A percentile compares a stretch with the other conserved stretches of the same genome.
phyloP scores from a whole-genome alignment of 2,888 invertebrate genomes.

The Candidula unifasciata region DNA sequence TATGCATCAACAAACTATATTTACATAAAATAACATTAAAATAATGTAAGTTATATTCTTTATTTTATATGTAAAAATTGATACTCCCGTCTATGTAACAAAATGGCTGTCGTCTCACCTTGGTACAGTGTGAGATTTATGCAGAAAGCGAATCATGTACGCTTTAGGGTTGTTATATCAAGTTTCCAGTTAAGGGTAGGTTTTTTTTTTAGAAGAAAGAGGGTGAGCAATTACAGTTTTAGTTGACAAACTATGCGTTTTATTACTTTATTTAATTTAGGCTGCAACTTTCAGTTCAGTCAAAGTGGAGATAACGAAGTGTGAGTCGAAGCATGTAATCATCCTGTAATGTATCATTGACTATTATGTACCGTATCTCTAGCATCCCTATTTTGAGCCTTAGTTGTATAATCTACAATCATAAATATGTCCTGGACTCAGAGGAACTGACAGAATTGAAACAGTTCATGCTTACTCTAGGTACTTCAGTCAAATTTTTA shows the following conservation, averaged over 20 bases:
- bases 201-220: background rate
- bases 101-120: conserved; percentile 36
- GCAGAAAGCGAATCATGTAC: conserved; percentile 1
- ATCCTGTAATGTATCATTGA: too few species aligned
- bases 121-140: conserved; percentile 9
- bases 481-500: too few species aligned
- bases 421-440: too few species aligned
- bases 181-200: conserved; percentile 14
- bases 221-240: background rate
- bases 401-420: too few species aligned
- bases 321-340: too few species aligned
- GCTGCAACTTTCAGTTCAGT: too few species aligned
- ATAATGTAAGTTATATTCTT: background rate
- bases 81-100: background rate
- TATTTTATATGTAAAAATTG: background rate
- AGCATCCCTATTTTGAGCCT: too few species aligned
- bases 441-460: too few species aligned
- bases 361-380: too few species aligned
- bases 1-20: background rate
- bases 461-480: too few species aligned
- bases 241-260: background rate
- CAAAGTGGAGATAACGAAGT: too few species aligned
- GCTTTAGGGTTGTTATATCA: background rate
- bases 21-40: background rate
- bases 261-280: too few species aligned